Conservation (phyloP, 1,140 invertebrate genomes). For the Rhyacophila brunnea region DNA sequence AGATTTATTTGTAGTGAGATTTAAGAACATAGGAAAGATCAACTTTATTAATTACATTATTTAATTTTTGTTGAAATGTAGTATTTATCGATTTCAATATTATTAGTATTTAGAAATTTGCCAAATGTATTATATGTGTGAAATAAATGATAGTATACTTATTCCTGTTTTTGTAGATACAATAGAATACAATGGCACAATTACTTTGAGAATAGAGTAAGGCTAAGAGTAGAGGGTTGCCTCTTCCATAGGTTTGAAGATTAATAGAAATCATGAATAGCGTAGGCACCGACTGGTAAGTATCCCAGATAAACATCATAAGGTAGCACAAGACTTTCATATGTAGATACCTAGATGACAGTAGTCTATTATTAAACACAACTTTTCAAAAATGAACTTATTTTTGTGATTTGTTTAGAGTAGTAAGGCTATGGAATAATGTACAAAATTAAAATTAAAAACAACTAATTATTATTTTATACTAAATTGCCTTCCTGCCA, state of each 20-base stretch:
- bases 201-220: constrained; percentile 6
- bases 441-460: constrained; percentile 32
- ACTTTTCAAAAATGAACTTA: constrained; percentile 30
- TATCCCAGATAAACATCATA: constrained; percentile 1
- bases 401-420: constrained; percentile 33
- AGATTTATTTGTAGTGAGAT: no score
- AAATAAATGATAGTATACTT: constrained; percentile 31
- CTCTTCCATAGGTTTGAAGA: neutral
- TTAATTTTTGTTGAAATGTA: neutral
- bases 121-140: constrained; percentile 31
- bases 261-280: neutral
- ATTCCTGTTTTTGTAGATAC: constrained; percentile 25
- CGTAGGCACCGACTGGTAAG: neutral
- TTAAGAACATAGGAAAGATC: neutral
- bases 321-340: constrained; percentile 14
- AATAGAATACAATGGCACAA: constrained; percentile 30
- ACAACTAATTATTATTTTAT: constrained; percentile 30
- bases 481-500: constrained; percentile 36
- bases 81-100: constrained; percentile 22
- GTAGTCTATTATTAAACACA: constrained; percentile 21
- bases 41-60: neutral
- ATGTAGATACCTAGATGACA: constrained; percentile 22
- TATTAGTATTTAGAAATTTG: constrained; percentile 26
- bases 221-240: constrained; percentile 5
- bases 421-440: constrained; percentile 30